These are phyloP conservation scores for Pomacea maculata DNA, from an alignment of 1,140 invertebrate species.

Conservation along the genomic window DNA sequence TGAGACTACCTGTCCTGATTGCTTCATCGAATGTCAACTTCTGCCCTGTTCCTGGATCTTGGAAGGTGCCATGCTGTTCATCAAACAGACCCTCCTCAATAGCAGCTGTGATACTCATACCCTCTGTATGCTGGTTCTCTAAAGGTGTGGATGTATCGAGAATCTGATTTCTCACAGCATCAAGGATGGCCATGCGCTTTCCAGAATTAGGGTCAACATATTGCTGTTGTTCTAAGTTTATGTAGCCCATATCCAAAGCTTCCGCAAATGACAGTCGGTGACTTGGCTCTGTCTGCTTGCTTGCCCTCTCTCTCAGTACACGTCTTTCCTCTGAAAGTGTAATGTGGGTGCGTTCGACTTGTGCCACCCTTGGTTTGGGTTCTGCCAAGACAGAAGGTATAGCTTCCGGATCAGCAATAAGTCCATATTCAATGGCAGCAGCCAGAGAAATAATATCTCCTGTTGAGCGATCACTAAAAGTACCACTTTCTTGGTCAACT, in stretches of 20 bases:
- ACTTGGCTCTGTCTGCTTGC: conserved; percentile 27
- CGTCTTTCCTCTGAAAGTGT: conserved; percentile 15
- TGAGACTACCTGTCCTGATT: conserved; percentile 46
- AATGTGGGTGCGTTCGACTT: conserved; percentile 9
- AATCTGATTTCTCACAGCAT: conserved; percentile 81
- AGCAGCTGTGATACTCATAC: conserved; percentile 80
- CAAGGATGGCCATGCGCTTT: conserved; percentile 80
- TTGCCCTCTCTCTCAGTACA: conserved; percentile 23
- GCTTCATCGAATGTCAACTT: conserved; percentile 53
- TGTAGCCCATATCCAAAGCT: conserved; percentile 70
- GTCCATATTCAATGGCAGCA: conserved; percentile 77
- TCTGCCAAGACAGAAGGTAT: conserved; percentile 6
- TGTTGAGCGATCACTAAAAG: conserved; percentile 79
- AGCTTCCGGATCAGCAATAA: conserved; percentile 35
- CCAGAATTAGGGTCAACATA: conserved; percentile 83
- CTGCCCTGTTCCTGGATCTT: conserved; percentile 79
- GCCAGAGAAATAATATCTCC: conserved; percentile 83
- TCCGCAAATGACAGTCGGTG: conserved; percentile 55
- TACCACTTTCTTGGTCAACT: conserved; percentile 79
- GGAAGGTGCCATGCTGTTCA: conserved; percentile 78
- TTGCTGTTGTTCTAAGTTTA: conserved; percentile 78
- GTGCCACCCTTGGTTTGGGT: conserved; percentile 7
- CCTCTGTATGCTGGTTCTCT: conserved; percentile 19
- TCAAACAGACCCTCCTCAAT: conserved; percentile 81
- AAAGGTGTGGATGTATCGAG: conserved; percentile 71